Evolutionary conservation across 1,140 invertebrate species (phyloP), one percentile per base, ranked within the genome.

Genomic region (Pachyrhynchus sulphureomaculatus): DNA sequence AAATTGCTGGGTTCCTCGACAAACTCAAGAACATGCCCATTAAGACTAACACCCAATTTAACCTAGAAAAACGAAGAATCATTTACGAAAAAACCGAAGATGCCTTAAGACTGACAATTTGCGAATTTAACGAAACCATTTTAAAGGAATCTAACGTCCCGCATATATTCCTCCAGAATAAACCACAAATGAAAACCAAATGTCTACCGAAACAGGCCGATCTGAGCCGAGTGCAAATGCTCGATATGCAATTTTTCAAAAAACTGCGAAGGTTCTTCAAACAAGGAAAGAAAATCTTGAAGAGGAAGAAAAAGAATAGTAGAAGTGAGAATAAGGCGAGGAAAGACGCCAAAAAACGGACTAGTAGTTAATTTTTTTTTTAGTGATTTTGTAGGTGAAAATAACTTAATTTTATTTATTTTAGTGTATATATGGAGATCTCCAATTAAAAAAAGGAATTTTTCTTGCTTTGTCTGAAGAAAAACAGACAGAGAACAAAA

Each of bases 211-310:
- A 53, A 21, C 18, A 41, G 15, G 44, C 56, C 4, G 56, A 65
- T 17, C 24, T 55, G 1, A 60, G 51, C 4, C 12, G 41, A 13
- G 41, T 56, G 5, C 55, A 55, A 15, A 36, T 60, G 24, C 23
- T 62, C 3, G 66, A 68, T 34, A 20, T 65, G 15, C 58, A 68
- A 24, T 59, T 65, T 24, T 62, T 65, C 34, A 61, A 58, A 33
- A 65, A 60, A 39, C 20, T 68, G 42, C 55, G 37, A 18, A 54
- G 20, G 26, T 62, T 68, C 21, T 52, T 68, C 10, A 65, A 32
- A 10, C 41, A 29, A 10, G 55, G 59, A 4, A 48, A 41, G 17
- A 61, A 21, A 15, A 41, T 53, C 20, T 53, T 66, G 6, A 62
- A 52, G 12, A 57, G 37, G 18, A n/a, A 34, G 15, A 64, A 64